phyloP scores from a whole-genome alignment of 64 coral and sea anemone species.

The Hydrozoanthus tunicans region DNA sequence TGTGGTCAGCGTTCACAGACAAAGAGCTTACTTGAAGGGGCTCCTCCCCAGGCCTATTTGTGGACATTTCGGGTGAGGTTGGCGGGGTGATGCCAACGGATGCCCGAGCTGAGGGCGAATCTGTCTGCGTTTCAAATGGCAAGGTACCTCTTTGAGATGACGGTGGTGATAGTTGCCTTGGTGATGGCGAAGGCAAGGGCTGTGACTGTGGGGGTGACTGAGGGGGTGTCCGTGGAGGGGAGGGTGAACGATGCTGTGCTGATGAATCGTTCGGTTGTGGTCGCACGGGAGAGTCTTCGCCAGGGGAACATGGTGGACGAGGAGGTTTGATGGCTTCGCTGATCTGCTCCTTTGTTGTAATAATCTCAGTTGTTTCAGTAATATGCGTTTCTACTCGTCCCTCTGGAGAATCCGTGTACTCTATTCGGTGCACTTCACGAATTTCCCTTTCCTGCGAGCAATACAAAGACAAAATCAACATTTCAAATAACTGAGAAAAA shows the following conservation, averaged over 20 bases:
- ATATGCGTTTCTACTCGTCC: constrained; percentile 37
- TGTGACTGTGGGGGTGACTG: not conserved
- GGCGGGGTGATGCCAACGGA: constrained; percentile 30
- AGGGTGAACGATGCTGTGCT: not conserved
- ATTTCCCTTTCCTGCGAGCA: constrained; percentile 38
- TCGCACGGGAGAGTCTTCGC: constrained; percentile 7
- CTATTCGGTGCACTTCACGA: constrained; percentile 23
- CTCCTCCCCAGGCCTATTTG: not conserved
- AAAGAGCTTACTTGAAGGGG: not conserved
- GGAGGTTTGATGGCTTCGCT: too few species aligned
- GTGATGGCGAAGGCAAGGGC: not conserved
- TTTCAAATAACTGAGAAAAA: not conserved
- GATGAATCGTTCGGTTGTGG: not conserved
- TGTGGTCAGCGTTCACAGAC: not conserved
- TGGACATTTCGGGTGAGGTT: constrained; percentile 43
- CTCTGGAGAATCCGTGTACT: constrained; percentile 22
- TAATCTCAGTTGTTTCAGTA: constrained; percentile 22
- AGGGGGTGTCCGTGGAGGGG: constrained; percentile 1
- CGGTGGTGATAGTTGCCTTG: not conserved
- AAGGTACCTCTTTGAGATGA: not conserved
- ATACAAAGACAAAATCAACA: not conserved
- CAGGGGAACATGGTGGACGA: constrained; percentile 15
- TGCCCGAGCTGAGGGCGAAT: constrained; percentile 15
- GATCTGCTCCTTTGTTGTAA: constrained; percentile 2
- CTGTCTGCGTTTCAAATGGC: not conserved